Conservation (phyloP, 2,888 invertebrate species). For the Pasiphila rectangulata region DNA sequence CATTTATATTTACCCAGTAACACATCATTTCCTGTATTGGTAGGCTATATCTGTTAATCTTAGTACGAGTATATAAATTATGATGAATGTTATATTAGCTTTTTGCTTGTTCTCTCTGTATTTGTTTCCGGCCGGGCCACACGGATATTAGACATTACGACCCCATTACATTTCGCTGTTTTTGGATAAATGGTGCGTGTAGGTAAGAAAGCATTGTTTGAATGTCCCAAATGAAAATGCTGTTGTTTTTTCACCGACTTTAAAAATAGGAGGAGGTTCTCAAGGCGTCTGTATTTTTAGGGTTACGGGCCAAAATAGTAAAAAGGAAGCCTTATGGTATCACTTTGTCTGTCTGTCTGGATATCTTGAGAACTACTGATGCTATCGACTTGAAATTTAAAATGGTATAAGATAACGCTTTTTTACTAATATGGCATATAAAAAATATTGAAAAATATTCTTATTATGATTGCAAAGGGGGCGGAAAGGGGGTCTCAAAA, state of each 20-base stretch:
- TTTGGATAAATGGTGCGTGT: conserved; percentile 27
- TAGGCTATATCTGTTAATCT: conserved; percentile 26
- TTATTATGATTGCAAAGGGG: no score
- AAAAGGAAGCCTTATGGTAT: no score
- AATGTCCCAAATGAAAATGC: conserved; percentile 10
- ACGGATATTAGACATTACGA: conserved; percentile 34
- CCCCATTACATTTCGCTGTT: conserved; percentile 33
- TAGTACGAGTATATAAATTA: conserved; percentile 27
- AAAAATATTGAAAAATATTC: no score
- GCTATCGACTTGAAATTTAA: no score
- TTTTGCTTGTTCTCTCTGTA: conserved; percentile 27
- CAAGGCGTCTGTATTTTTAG: no score
- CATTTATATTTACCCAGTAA: background rate
- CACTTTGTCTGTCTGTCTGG: no score
- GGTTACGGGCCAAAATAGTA: no score
- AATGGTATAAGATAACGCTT: no score
- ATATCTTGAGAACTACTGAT: no score
- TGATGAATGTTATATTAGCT: conserved; percentile 35
- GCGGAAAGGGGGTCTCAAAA: no score
- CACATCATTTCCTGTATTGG: conserved; percentile 21
- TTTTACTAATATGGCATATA: no score
- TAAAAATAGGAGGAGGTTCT: no score
- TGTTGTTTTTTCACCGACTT: background rate
- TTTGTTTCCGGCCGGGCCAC: conserved; percentile 29
- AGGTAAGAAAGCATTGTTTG: conserved; percentile 27